Evolutionary conservation across 1,140 invertebrate genomes (phyloP).

Genomic region (Macrobrachium nipponense): DNA sequence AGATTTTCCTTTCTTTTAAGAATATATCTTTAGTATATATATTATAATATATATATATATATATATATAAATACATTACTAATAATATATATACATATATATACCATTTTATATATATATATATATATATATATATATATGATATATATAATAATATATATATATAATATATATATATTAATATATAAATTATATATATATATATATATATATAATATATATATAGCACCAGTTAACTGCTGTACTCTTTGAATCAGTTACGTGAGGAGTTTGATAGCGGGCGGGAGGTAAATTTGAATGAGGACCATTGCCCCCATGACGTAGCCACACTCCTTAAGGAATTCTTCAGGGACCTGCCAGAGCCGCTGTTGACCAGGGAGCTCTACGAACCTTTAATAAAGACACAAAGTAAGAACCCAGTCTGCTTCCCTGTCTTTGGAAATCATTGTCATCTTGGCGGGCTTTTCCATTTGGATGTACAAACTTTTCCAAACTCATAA

Average conservation of each 20-base stretch:
- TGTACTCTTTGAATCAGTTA: conserved; percentile 74
- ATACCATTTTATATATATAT: too few relatives aligned
- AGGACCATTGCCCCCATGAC: conserved; percentile 89
- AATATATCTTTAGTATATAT: too few relatives aligned
- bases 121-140: background rate
- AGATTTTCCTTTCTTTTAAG: too few relatives aligned
- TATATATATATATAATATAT: conserved; percentile 10
- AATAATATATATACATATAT: too few relatives aligned
- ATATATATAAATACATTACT: too few relatives aligned
- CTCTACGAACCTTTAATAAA: conserved; percentile 90
- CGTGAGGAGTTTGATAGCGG: conserved; percentile 91
- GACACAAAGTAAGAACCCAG: conserved; percentile 84
- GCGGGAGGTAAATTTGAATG: conserved; percentile 80
- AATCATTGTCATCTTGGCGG: too few relatives aligned
- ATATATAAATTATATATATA: background rate
- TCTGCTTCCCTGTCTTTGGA: too few relatives aligned
- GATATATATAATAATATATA: background rate
- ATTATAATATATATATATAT: too few relatives aligned
- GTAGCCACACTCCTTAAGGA: conserved; percentile 93
- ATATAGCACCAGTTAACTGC: background rate
- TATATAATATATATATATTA: conserved; percentile 1
- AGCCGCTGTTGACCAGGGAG: conserved; percentile 89
- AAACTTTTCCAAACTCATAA: too few relatives aligned
- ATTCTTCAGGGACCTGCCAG: conserved; percentile 91
- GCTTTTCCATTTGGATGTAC: too few relatives aligned